Evolutionary conservation across 2,797 vertebrate genomes (phyloP), one percentile per base, ranked within the genome.

Genomic region (Zenarchopterus dispar): DNA sequence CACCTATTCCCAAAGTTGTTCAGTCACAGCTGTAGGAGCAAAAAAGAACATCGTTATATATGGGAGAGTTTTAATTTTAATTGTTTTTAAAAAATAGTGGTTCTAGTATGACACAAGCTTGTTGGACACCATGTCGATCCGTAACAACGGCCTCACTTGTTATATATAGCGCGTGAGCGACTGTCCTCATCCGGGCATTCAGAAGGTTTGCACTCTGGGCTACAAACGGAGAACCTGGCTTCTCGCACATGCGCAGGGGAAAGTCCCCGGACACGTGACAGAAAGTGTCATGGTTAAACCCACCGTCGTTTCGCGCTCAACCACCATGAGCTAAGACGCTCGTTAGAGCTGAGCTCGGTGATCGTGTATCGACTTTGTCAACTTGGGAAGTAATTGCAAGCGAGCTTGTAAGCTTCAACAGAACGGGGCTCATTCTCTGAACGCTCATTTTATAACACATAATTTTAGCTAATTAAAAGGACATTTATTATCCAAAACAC

Each of bases 401-500:
- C 71, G 0, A 0, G 63, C 52, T 0, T 4, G 0, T 0, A 13
- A 26, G 62, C 52, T 0, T 3, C 0, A 88, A 89, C 91, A 80
- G 45, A 92, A 92, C 90, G 90, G 91, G 91, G 91, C 91, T 91
- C 89, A 92, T 83, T 91, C 91, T 91, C 89, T 0, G 89, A 87
- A 90, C 89, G 82, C 78, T 4, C 18, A 10, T 56, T 67, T 62
- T 45, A 3, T 17, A 19, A 11, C 1, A 41, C 17, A 23, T 22
- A 9, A 15, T 9, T 24, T 15, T 7, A 6, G 9, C 0, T 33
- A 26, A 26, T 26, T 3, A 3, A n/a, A n/a, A n/a, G n/a, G n/a
- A n/a, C n/a, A n/a, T n/a, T n/a, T n/a, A n/a, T n/a, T n/a, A n/a
- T n/a, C n/a, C n/a, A n/a, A n/a, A n/a, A n/a, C n/a, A n/a, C n/a